Conservation (phyloP, 2,888 invertebrate genomes). For the Mythimna ferrago region DNA sequence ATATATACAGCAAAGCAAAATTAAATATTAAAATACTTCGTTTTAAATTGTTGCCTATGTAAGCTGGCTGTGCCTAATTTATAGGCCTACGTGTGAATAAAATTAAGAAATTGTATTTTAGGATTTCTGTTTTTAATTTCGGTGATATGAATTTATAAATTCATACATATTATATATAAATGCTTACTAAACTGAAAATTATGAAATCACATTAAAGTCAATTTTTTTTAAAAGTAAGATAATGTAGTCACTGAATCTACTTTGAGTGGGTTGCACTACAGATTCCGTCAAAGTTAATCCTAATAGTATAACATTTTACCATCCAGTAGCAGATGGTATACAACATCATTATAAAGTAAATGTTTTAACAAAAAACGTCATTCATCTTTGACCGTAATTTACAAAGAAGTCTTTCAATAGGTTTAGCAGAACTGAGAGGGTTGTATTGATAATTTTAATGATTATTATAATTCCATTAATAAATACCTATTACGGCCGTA, state of each 20-base stretch:
- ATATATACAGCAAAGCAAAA: too few species aligned
- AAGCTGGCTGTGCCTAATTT: neutral
- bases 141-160: neutral
- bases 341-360: too few species aligned
- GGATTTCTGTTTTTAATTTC: neutral
- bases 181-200: neutral
- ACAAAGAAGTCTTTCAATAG: too few species aligned
- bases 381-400: too few species aligned
- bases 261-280: neutral
- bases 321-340: too few species aligned
- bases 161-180: too few species aligned
- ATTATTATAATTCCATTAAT: too few species aligned
- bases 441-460: too few species aligned
- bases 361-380: too few species aligned
- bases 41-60: neutral
- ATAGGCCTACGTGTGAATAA: constrained; percentile 2
- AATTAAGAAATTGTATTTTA: neutral
- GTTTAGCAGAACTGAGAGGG: too few species aligned
- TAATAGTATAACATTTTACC: neutral
- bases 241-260: neutral
- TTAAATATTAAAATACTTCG: neutral
- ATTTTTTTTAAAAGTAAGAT: neutral
- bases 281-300: too few species aligned
- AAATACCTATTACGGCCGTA: too few species aligned
- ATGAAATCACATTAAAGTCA: neutral